Conservation (phyloP, 37 sponge, comb jelly and placozoan genomes). For the Beroe forskalii region DNA sequence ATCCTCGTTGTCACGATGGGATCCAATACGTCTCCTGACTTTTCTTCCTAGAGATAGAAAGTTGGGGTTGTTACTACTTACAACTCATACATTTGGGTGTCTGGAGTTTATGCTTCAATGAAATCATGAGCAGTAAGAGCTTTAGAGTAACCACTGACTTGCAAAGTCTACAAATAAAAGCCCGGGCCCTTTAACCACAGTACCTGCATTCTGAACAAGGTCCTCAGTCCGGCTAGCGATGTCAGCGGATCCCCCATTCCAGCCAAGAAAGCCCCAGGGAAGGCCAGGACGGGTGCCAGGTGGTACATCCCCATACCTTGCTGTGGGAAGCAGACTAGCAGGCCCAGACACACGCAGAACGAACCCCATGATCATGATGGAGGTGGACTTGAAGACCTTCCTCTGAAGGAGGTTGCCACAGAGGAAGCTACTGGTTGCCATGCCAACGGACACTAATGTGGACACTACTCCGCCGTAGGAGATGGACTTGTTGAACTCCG, state of each 20-base stretch:
- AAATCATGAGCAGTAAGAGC: background rate
- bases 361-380: background rate
- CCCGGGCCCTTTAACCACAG: background rate
- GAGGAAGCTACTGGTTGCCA: conserved; percentile 4
- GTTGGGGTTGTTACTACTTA: too few species aligned
- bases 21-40: background rate
- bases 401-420: conserved; percentile 12
- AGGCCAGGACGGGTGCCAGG: conserved; percentile 2
- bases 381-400: background rate
- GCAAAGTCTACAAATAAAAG: background rate
- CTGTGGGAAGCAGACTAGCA: conserved; percentile 22
- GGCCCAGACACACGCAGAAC: background rate
- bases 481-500: conserved; percentile 44
- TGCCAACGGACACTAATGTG: conserved; percentile 46
- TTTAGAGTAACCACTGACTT: background rate
- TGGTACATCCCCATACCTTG: background rate
- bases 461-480: conserved; percentile 18
- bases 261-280: conserved; percentile 39
- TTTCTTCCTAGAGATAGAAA: background rate
- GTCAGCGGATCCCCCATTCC: conserved; percentile 31
- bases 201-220: conserved; percentile 25
- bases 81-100: background rate
- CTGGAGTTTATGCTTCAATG: background rate
- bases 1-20: background rate
- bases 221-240: background rate